These are phyloP conservation scores for Petrocephalus zakoni DNA, from an alignment of 2,113 vertebrate genomes.

Conservation along the genomic window DNA sequence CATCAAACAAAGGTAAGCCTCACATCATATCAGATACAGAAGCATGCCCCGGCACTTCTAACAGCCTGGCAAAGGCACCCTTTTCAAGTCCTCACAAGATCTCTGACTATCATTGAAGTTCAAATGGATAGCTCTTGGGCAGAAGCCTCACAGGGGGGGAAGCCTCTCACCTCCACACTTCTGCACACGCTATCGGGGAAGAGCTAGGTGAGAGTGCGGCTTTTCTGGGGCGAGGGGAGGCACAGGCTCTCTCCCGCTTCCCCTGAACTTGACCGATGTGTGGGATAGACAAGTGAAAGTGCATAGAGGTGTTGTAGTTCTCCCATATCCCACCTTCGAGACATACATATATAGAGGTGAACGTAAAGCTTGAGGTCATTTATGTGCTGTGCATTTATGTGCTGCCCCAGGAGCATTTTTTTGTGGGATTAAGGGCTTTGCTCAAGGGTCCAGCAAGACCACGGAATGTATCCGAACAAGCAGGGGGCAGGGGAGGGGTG, in stretches of 20 bases:
- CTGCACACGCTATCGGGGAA: conserved; percentile 48
- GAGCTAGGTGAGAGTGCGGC: conserved; percentile 40
- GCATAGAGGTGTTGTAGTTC: background rate
- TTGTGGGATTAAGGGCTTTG: background rate
- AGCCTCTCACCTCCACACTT: conserved; percentile 47
- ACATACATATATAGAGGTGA: background rate
- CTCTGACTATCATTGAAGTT: conserved; percentile 61
- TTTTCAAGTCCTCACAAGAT: conserved; percentile 66
- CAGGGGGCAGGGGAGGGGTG: background rate
- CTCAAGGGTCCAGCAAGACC: background rate
- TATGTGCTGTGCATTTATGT: too few species aligned
- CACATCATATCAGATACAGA: conserved; percentile 61
- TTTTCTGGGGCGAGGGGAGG: conserved; percentile 41
- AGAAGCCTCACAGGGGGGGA: conserved; percentile 48
- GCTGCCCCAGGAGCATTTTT: background rate
- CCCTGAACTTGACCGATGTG: conserved; percentile 51
- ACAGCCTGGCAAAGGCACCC: conserved; percentile 56
- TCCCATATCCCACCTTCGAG: background rate
- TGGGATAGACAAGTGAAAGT: conserved; percentile 31
- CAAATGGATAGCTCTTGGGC: conserved; percentile 66
- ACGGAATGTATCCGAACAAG: background rate
- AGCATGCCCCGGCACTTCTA: conserved; percentile 60
- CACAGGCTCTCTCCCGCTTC: conserved; percentile 39
- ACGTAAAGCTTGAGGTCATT: background rate
- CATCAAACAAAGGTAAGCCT: conserved; percentile 64